Percentiles rank a stretch among this genome's conserved stretches.
phyloP scores from a whole-genome alignment of 2,113 vertebrate genomes.

The Pedetes capensis region DNA sequence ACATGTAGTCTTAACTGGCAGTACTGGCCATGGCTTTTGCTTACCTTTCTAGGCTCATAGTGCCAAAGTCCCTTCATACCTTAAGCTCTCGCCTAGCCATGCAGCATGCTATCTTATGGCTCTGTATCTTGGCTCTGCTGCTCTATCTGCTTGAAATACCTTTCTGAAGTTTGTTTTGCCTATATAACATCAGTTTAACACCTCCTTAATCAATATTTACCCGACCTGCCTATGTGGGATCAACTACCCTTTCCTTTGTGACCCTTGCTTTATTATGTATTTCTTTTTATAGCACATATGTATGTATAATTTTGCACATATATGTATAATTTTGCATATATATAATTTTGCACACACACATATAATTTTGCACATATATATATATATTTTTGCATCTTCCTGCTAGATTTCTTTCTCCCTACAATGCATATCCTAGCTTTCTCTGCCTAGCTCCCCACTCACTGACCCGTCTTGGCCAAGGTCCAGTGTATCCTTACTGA shows the following conservation, averaged over 20 bases:
- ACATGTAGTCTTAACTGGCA: background rate
- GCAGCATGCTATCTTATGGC: background rate
- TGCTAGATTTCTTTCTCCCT: background rate
- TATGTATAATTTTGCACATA: background rate
- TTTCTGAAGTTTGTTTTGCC: background rate
- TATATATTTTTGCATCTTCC: background rate
- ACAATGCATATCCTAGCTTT: background rate
- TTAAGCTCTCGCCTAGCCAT: background rate
- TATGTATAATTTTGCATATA: background rate
- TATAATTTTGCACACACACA: too few relatives aligned
- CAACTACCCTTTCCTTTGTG: background rate
- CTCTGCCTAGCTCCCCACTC: background rate
- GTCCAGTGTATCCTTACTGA: background rate
- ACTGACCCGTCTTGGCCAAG: background rate
- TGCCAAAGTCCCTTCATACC: background rate
- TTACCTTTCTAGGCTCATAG: background rate
- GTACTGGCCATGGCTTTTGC: background rate
- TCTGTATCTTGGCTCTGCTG: background rate
- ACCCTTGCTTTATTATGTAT: background rate
- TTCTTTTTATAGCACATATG: background rate
- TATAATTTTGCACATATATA: background rate
- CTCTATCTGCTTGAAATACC: background rate
- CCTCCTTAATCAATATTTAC: background rate
- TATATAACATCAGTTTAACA: background rate
- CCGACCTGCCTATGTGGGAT: background rate